Evolutionary conservation across 2,113 vertebrate species (phyloP), one percentile per base, ranked within the genome.

Genomic region (Dipodomys spectabilis): DNA sequence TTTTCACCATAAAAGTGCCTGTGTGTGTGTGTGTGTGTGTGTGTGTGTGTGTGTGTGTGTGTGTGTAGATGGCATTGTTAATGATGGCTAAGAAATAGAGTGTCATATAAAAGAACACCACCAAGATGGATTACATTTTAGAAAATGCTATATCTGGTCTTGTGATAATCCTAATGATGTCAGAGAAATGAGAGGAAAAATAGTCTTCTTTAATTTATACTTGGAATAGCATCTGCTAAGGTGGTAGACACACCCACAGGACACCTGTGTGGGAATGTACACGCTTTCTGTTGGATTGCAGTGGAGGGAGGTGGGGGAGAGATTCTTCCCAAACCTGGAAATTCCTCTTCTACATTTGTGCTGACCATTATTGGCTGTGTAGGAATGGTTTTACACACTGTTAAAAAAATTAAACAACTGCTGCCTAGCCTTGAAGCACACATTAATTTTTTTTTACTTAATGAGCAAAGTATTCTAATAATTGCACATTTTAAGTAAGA

Each of bases 141-240:
- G 96, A 97, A 97, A 98, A 93, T 87, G 49, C 83, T 86, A 39
- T 69, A 35, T 96, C 85, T 83, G 89, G 81, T 88, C 67, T 92
- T 74, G 72, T 88, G 87, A 96, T 96, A 97, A 97, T 96, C 94
- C 96, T 94, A 96, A 98, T 97, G 95, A 97, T 90, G 95, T 93
- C 94, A 93, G 86, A 86, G 86, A 96, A 96, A 96, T 78, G 96
- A 97, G 97, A 94, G 82, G 88, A 85, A 92, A 94, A 98, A 95
- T 97, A 97, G 53, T 81, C 49, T 82, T 81, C 49, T 82, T 96
- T 97, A 97, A 98, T 97, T 98, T 97, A 97, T 88, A 95, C 74
- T 94, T 94, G 96, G 89, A 6, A 27, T 95, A 95, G 92, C 95
- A 93, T 97, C 95, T 98, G 96, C 93, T 97, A 6, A 39, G 94